Percentiles rank a stretch among this genome's conserved stretches.
Conservation (phyloP, 23 tunicate species). For the Trididemnum miniatum region DNA sequence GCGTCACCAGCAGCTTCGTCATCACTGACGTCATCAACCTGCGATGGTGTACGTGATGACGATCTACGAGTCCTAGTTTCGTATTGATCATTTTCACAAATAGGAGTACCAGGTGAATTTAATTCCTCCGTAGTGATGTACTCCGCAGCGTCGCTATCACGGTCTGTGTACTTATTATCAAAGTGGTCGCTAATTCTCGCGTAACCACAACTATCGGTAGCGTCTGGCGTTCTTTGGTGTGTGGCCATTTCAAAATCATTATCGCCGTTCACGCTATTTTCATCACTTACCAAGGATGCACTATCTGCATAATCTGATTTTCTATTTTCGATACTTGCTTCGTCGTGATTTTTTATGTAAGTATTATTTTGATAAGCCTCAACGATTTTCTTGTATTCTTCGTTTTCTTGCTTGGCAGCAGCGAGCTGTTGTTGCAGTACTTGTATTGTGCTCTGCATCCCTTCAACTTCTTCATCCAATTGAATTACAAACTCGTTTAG, state of each 20-base stretch:
- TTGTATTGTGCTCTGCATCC: constrained; percentile 87
- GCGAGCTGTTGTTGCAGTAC: constrained; percentile 72
- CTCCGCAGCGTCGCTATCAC: not conserved
- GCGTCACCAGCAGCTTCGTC: constrained; percentile 6
- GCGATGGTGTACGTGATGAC: constrained; percentile 24
- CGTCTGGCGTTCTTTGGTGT: not conserved
- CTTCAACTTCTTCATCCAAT: constrained; percentile 97
- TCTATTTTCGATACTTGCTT: not conserved
- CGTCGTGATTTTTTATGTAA: too few species aligned
- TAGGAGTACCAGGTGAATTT: constrained; percentile 20
- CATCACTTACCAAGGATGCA: not conserved
- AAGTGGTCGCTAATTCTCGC: not conserved
- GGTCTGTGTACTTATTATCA: not conserved
- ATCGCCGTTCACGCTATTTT: not conserved
- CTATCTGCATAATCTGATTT: not conserved
- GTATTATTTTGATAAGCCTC: not conserved
- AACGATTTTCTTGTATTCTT: constrained; percentile 41
- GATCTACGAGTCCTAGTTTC: not conserved
- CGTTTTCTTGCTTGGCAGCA: constrained; percentile 46
- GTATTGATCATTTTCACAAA: not conserved
- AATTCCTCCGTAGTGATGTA: not conserved
- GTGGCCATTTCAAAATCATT: not conserved
- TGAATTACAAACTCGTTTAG: constrained; percentile 90
- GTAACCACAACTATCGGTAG: not conserved
- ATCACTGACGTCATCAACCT: not conserved